Percentiles rank a stretch among this genome's conserved stretches.
Conservation (phyloP, 2,888 invertebrate genomes). For the Cordilura impudica region DNA sequence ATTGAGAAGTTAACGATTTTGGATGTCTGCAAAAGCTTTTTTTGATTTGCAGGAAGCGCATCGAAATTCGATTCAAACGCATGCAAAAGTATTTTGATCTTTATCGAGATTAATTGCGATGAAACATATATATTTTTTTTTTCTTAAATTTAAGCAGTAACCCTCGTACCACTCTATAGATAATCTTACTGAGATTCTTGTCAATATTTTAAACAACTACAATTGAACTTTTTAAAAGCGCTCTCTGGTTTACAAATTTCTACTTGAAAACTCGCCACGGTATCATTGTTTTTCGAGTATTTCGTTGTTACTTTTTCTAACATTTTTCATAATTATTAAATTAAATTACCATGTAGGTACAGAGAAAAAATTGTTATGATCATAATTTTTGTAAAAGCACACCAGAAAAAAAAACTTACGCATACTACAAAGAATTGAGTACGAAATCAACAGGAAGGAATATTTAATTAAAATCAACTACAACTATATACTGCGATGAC, state of each 20-base stretch:
- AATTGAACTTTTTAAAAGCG: not conserved
- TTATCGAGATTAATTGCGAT: too few species aligned
- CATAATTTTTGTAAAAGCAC: too few species aligned
- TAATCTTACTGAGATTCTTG: not conserved
- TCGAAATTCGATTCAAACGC: too few species aligned
- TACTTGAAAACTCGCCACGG: not conserved
- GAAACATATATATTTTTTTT: too few species aligned
- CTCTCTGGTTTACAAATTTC: not conserved
- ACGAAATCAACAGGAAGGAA: slow-evolving; percentile 77
- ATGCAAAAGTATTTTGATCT: too few species aligned
- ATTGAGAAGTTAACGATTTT: too few species aligned
- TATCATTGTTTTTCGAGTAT: not conserved
- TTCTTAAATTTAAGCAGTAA: too few species aligned
- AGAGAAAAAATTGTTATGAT: slow-evolving; percentile 28
- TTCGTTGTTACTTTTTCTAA: not conserved
- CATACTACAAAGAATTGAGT: slow-evolving; percentile 47
- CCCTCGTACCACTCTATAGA: not conserved
- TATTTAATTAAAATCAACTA: slow-evolving; percentile 78
- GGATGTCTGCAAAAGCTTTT: too few species aligned
- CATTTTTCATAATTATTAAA: not conserved
- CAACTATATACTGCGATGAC: slow-evolving; percentile 63
- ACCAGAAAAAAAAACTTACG: slow-evolving; percentile 52
- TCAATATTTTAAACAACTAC: not conserved
- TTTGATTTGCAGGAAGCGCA: too few species aligned
- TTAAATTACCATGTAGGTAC: slow-evolving; percentile 5